Percentiles rank a stretch among this genome's conserved stretches.
These are phyloP conservation scores for Aphidoletes aphidimyza DNA, from an alignment of 2,888 invertebrate species.

Conservation along the genomic window DNA sequence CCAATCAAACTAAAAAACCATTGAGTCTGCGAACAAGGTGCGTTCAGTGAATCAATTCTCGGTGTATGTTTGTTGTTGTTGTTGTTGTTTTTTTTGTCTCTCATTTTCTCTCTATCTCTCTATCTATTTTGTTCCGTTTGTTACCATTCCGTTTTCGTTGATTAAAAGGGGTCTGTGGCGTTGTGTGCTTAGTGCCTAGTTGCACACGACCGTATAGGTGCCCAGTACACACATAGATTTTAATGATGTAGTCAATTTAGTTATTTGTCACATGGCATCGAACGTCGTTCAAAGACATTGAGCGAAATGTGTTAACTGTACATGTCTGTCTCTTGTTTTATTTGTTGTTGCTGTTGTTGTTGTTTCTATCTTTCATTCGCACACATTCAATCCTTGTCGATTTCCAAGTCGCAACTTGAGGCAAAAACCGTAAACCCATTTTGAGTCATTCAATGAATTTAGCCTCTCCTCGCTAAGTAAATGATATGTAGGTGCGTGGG, in stretches of 20 bases:
- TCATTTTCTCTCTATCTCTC: not conserved
- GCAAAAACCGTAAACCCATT: too few species aligned
- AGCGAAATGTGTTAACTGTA: not conserved
- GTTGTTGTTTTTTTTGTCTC: not conserved
- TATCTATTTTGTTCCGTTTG: not conserved
- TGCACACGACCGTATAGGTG: not conserved
- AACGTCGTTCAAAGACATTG: not conserved
- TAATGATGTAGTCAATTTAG: constrained; percentile 49
- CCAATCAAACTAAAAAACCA: not conserved
- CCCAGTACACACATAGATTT: not conserved
- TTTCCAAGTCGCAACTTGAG: not conserved
- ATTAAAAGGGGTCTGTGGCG: constrained; percentile 26
- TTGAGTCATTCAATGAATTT: constrained; percentile 8
- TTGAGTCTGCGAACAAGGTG: constrained; percentile 31
- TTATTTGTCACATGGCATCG: constrained; percentile 5
- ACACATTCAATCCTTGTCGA: not conserved
- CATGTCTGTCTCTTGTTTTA: not conserved
- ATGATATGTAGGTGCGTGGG: constrained; percentile 35
- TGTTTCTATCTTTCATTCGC: not conserved
- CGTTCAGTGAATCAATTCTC: constrained; percentile 37
- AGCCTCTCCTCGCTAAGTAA: not conserved
- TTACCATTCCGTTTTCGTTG: not conserved
- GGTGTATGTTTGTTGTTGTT: too few species aligned
- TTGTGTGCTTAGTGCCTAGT: not conserved
- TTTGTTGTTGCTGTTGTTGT: not conserved